Evolutionary conservation across 2,888 invertebrate species (phyloP), one percentile per base, ranked within the genome.

Genomic region (Tuberolachnus salignus): DNA sequence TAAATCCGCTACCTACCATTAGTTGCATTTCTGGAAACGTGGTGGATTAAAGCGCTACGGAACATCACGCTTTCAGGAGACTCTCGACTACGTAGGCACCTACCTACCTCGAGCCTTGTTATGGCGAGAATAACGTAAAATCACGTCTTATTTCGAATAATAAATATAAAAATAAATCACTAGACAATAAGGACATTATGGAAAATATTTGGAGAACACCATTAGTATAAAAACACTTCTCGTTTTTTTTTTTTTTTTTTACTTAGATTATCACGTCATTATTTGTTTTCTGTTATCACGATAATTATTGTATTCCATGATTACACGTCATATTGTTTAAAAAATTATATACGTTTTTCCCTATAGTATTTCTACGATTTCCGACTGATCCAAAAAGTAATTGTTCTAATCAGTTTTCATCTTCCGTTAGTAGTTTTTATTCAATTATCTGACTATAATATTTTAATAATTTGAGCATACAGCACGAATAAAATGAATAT

Each of bases 1-100:
- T 63, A 74, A 74, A 66, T 74, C 74, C 55, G 2, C 74, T 23
- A 64, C 74, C 74, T 23, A 74, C 74, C 74, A 66, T 74, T 66
- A 74, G 64, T 66, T 19, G 44, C 16, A 19, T 66, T 44, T 19
- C 26, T 44, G 64, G 23, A 16, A 64, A 66, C 61, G 64, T 55
- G 55, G 64, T 10, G 74, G 53, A 66, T 74, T 74, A 55, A 66
- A 74, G 42, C 64, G 19, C 10, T 16, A 49, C 19, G n/a, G 53
- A 74, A 74, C 34, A n/a, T n/a, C n/a, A 34, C 64, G 74, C 74
- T 74, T 64, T 64, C 53, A 55, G 26, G 46, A 66, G 53, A 64
- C 53, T 64, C 74, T 64, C 64, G 14, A 63, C 3, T 11, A 6
- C 34, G 34, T 34, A 34, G 6, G 34, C 6, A n/a, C n/a, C n/a